Evolutionary conservation across 2,797 vertebrate genomes (phyloP), one percentile per base, ranked within the genome.

Genomic region (Bradypodion pumilum): DNA sequence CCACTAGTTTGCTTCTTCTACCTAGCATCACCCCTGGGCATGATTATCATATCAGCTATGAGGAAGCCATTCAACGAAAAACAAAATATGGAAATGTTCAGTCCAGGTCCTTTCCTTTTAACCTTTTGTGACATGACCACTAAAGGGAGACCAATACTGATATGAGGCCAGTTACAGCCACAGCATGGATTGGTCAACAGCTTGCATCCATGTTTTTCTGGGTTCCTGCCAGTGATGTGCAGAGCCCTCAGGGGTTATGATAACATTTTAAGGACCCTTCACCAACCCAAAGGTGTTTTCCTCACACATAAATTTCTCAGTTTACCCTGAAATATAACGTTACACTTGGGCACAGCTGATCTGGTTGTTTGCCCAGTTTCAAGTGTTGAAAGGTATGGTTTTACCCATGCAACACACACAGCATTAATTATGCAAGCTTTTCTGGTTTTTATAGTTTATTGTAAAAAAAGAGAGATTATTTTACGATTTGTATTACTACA

Each of bases 401-500:
- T 23, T 69, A n/a, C 59, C 80, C 85, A 7, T 84, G 40, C 76
- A 66, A 81, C n/a, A 87, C n/a, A 87, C 81, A 73, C 63, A 75
- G 8, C 56, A 92, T 91, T 91, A 93, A 94, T 94, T 94, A 94
- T 90, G 87, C 56, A 92, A 92, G 84, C 68, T 89, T 90, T 79
- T 87, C 85, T 35, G 29, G 7, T 89, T 94, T 94, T 92, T 93
- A 92, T 90, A 92, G 92, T 92, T 94, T 95, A 95, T 93, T 92
- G 90, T 92, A 94, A 94, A 92, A 95, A 52, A 56, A 56, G n/a
- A n/a, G 80, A 92, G 93, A 92, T 62, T 84, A 87, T 94, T 95
- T 95, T 91, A 93, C 94, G 63, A 95, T 93, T 95, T 95, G 88
- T 94, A 94, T 94, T 86, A 92, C 86, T 91, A 92, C 86, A 92